These are phyloP conservation scores for Centropyge bicolor DNA, from an alignment of 2,797 vertebrate species.

Conservation along the genomic window DNA sequence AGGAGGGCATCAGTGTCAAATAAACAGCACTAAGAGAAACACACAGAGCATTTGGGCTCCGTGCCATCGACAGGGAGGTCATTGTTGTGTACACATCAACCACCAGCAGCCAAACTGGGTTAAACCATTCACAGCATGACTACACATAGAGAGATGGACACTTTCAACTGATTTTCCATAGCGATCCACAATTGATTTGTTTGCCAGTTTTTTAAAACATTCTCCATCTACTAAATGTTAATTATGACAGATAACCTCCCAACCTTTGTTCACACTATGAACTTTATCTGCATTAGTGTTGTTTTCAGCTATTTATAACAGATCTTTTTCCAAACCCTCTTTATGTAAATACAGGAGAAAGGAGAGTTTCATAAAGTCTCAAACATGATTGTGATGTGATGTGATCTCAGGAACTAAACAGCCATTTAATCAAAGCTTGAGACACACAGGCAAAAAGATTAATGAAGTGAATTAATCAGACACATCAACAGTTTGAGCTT, in stretches of 20 bases:
- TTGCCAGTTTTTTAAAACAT: background rate
- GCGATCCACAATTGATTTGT: background rate
- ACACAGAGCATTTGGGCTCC: conserved; percentile 22
- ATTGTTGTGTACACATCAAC: conserved; percentile 27
- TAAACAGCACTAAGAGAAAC: conserved; percentile 30
- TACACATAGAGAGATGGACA: background rate
- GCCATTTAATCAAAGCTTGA: background rate
- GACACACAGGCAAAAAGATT: background rate
- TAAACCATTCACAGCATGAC: conserved; percentile 23
- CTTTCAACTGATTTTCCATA: background rate
- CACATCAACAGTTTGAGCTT: background rate
- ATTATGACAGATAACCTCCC: background rate
- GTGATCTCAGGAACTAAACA: background rate
- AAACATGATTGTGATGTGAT: too few species aligned
- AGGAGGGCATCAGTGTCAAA: conserved; percentile 35
- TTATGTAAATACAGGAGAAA: too few species aligned
- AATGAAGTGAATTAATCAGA: too few species aligned
- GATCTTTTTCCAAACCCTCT: too few species aligned
- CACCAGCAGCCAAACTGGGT: conserved; percentile 23
- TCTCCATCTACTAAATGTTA: background rate
- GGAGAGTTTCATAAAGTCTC: background rate
- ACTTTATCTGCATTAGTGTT: too few species aligned
- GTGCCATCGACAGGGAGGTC: conserved; percentile 7
- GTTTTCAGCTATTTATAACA: too few species aligned
- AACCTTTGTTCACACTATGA: background rate